Base-by-base conservation (phyloP, 2,888 invertebrate genomes). In the Lithophane socia region DNA sequence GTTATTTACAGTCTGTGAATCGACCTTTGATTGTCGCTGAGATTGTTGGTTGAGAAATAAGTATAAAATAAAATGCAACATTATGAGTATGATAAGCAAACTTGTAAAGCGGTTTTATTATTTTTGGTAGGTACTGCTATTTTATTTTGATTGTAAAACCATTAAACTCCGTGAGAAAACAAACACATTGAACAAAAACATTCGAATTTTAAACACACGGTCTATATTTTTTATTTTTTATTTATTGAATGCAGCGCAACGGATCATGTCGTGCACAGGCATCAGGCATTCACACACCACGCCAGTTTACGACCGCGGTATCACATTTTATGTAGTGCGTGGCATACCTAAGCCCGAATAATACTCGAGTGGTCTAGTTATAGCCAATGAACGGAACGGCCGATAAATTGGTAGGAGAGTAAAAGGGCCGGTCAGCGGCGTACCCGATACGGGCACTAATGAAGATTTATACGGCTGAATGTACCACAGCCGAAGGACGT, bases 381-480 rank as follows among this genome's bases (percentile, higher is more conserved):
- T 85, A 85, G 86, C 82, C 90, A 87, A 92, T 92, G 90, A 90
- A 89, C 85, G 86, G 85, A 87, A 84, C 83, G 85, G 73, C 80
- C 83, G 80, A 90, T 91, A 91, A 91, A 91, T 91, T 91, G 82
- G 86, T 79, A 52, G 80, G 81, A 79, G 86, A 90, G 87, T 89
- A 90, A 91, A 92, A 90, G 92, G 89, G 88, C 90, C 90, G 90
- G 87, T 90, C 90, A 86, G 79, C 75, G 80, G 77, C 78, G 79
- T 75, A 73, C 76, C 83, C 80, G 88, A 90, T 91, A 91, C 90
- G 91, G 91, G 91, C 83, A 72, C 86, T 94, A 92, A 94, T 92
- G 92, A 92, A 93, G 94, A 94, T 94, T 94, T 94, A 94, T 93
- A 87, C 87, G 77, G 76, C 81, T 75, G 84, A 81, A 85, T 79